Evolutionary conservation across 2,113 vertebrate species (phyloP), one percentile per base, ranked within the genome.

Genomic region (Rhinopithecus roxellana): DNA sequence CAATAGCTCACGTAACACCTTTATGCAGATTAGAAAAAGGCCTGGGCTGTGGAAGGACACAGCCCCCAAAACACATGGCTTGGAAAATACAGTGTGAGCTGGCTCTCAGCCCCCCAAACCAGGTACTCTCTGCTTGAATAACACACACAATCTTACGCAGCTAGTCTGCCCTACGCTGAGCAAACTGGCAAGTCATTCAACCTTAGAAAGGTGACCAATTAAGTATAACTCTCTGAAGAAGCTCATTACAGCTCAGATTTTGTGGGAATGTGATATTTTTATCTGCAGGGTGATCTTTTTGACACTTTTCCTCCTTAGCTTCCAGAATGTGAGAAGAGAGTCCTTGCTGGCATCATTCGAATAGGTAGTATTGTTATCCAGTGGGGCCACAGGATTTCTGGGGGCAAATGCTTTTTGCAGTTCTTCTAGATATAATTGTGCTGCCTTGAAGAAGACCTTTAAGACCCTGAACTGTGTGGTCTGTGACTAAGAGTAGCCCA

Each of bases 231-330:
- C n/a, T 96, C 35, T n/a, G 52, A 79, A 64, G 45, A 92, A 59
- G 25, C 10, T 52, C 57, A 6, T n/a, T 16, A 14, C 30, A 45
- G 11, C 40, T 92, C 78, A 83, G 83, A 95, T 89, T 87, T 72
- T 92, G 78, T 89, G 40, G 67, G 43, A 95, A 92, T 43, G 52
- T 14, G 67, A 25, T 79, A 45, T 89, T 94, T 95, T 95, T 94
- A 43, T 93, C 85, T 90, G 57, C 88, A 84, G 75, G 23, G 25
- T 80, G 88, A 79, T 83, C 40, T 69, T 92, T 88, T 87, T 40
- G 88, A 69, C 48, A 32, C 27, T 9, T 95, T 43, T 97, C 61
- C 84, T 97, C 74, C 67, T 85, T 48, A 81, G 79, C 40, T 78
- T 79, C 77, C 61, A 75, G 14, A 84, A 23, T 59, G 45, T 40